These are phyloP conservation scores for Calypte anna DNA, from an alignment of 2,113 vertebrate genomes.

Conservation along the genomic window DNA sequence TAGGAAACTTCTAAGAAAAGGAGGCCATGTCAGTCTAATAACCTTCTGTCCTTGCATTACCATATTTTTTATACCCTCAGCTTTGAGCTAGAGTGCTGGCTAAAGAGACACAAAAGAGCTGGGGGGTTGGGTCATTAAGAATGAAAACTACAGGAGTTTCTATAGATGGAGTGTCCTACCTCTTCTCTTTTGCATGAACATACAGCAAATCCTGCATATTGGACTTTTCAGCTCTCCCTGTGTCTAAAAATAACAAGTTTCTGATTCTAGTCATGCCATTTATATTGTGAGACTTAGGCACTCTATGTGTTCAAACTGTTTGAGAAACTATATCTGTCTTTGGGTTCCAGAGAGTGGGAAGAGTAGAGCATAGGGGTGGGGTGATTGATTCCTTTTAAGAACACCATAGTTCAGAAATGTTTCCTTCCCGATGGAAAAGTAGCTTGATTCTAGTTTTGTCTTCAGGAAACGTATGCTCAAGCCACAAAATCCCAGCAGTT, in stretches of 20 bases:
- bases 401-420: neutral
- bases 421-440: neutral
- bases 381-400: neutral
- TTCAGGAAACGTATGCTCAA: neutral
- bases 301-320: neutral
- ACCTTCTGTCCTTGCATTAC: neutral
- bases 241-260: neutral
- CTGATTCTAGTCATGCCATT: neutral
- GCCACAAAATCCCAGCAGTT: conserved; percentile 47
- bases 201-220: neutral
- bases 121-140: conserved; percentile 20
- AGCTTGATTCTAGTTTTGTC: conserved; percentile 38
- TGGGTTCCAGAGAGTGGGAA: neutral
- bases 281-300: neutral
- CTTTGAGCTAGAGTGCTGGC: conserved; percentile 7
- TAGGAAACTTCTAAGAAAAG: neutral
- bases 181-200: neutral
- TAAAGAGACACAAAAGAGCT: neutral
- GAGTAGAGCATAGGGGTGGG: neutral
- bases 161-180: neutral
- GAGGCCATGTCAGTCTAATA: neutral
- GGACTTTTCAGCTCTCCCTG: neutral
- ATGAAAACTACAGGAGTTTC: neutral
- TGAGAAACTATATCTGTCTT: neutral
- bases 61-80: conserved; percentile 6